A percentile compares a stretch with the other conserved stretches of the same genome.
These are phyloP conservation scores for Hemichromis elongatus DNA, from an alignment of 2,113 vertebrate species.

Conservation along the genomic window DNA sequence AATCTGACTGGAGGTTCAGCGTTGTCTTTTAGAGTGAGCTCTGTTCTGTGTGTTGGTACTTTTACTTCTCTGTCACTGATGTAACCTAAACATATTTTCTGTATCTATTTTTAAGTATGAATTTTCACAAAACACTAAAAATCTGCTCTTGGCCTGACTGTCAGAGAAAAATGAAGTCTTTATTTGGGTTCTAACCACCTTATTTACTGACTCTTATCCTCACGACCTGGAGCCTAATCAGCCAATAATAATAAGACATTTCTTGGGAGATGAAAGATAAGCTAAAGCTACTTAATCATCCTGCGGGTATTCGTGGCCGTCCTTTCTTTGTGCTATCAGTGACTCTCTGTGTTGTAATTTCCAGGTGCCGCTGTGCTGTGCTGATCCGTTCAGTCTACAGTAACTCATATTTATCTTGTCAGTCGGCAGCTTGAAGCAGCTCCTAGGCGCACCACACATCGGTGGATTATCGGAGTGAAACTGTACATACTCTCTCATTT, in stretches of 20 bases:
- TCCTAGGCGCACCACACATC: not conserved
- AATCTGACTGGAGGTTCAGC: not conserved
- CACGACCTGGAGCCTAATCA: not conserved
- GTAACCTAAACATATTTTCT: fast-evolving
- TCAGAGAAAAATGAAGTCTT: not conserved
- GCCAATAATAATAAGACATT: not conserved
- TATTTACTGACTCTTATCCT: fast-evolving
- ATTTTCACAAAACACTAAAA: not conserved
- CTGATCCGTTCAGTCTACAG: not conserved
- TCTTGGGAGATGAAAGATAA: not conserved
- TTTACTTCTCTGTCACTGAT: not conserved
- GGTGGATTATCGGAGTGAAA: not conserved
- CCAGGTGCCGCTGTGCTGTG: not conserved
- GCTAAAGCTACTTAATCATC: not conserved
- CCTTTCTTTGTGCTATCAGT: no score
- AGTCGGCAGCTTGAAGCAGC: not conserved
- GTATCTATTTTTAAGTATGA: not conserved
- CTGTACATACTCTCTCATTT: not conserved
- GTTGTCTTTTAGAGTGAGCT: not conserved
- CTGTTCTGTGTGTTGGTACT: not conserved
- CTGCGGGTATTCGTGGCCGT: not conserved
- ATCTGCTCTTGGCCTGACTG: not conserved
- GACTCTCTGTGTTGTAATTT: not conserved
- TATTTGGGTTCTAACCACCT: not conserved
- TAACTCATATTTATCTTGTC: not conserved